Evolutionary conservation across 2,113 vertebrate genomes (phyloP), one percentile per base, ranked within the genome.

Genomic region (Piliocolobus tephrosceles): DNA sequence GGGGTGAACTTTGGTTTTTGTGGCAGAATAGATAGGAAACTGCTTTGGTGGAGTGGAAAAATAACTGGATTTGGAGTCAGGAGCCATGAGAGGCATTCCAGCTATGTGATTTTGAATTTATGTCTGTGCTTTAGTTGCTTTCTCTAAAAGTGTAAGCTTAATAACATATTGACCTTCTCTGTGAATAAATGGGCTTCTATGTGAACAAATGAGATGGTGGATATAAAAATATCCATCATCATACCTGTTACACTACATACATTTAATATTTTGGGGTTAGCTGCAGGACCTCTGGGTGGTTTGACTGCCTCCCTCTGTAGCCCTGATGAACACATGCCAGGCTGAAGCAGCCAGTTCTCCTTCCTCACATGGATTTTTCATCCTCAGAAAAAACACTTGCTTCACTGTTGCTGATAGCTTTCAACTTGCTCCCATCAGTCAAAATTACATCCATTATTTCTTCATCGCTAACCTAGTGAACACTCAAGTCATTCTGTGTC

Each of bases 391-490:
- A 55, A 38, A 27, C 40, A 84, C n/a, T 70, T 32, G 58, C 88
- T 20, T 80, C 6, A n/a, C 84, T 92, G 40, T n/a, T 22, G n/a
- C 64, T 20, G 10, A 11, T n/a, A 43, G 86, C 82, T 79, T 94
- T 82, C 20, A 3, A 79, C 85, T 95, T 57, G 30, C 84, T 97
- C 72, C 80, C 40, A 90, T 90, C 61, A 86, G 58, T 95, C 84
- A 90, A 83, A 90, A 79, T 10, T 88, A 50, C 43, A 52, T n/a
- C 55, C 27, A 35, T 83, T 75, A 92, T 90, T 83, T 96, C 93
- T 40, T 96, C 70, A 43, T 68, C 13, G 12, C 22, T 78, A 80
- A 58, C 8, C 35, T 55, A 76, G 70, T 5, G 81, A 30, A 82
- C 35, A 12, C 4, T 52, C 10, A 9, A 30, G 27, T 23, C 90